Conservation (phyloP, 2,797 vertebrate species). For the Alectoris magna region DNA sequence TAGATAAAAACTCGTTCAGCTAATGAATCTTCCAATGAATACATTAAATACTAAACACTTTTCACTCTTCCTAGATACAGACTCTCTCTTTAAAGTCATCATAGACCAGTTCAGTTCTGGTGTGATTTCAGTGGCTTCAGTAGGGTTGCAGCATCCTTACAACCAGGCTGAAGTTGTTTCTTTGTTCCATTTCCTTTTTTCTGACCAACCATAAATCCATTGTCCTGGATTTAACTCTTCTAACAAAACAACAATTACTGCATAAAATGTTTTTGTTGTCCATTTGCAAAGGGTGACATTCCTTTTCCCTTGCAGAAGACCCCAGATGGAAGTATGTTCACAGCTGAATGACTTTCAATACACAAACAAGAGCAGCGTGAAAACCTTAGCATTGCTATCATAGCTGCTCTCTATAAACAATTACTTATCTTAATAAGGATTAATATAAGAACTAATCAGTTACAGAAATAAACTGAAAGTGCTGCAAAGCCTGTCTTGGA, state of each 20-base stretch:
- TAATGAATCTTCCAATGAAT: neutral
- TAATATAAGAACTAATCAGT: constrained; percentile 29
- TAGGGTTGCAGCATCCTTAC: neutral
- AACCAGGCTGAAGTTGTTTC: neutral
- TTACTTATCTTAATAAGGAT: constrained; percentile 42
- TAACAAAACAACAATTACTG: neutral
- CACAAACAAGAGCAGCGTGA: neutral
- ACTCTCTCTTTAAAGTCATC: neutral
- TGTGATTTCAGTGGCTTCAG: neutral
- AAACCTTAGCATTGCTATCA: constrained; percentile 7
- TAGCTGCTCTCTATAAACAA: constrained; percentile 41
- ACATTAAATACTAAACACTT: neutral
- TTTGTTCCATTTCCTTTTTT: neutral
- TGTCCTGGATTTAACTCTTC: neutral
- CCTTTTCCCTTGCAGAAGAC: neutral
- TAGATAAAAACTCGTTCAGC: neutral
- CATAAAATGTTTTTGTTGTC: constrained; percentile 2
- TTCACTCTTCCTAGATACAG: neutral
- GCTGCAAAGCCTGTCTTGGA: neutral
- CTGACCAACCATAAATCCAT: neutral
- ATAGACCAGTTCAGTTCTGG: neutral
- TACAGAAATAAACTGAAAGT: neutral
- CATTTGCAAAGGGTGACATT: constrained; percentile 38
- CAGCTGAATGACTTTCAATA: constrained; percentile 39
- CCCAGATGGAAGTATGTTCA: neutral